Base-by-base conservation (phyloP, 2,797 vertebrate species). In the Mormyrus proboscirostris region DNA sequence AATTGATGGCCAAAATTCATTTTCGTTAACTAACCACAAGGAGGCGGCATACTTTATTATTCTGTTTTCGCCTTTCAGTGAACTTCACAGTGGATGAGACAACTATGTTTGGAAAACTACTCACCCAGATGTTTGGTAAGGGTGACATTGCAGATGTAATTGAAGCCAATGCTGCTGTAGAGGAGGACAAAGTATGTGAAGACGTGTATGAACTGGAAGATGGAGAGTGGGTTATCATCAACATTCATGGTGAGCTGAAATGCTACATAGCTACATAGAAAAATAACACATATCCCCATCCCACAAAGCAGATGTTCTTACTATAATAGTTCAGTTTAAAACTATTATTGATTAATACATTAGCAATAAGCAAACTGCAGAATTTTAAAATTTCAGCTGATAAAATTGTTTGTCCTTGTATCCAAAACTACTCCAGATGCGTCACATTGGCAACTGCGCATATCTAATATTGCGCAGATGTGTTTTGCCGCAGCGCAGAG, bases 201-300 rank as follows among this genome's bases (percentile, higher is more conserved):
- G 89, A 89, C 33, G 83, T 89, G 83, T 55, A 69, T 7, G 89
- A 89, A 22, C 92, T 90, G 90, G 96, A 96, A 88, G 96, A 96
- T n/a, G 96, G 94, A 88, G 95, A 92, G 38, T 97, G 96, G 96
- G 91, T 97, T 87, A 91, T 97, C 22, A 93, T 97, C 41, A 92
- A 93, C 14, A 89, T 96, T 12, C 92, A 95, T 88, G 95, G 96
- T 96, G 76, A 94, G 92, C 84, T 2, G 14, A 57, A 38, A 86
- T 1, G 0, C 83, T 85, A n/a, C n/a, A n/a, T n/a, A n/a, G 47
- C 49, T 50, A n/a, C 29, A 51, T 51, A 33, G 82, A 51, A n/a
- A 22, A 51, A 12, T 12, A 1, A 49, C 3, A 16, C 14, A 25
- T 14, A 50, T 50, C 47, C 22, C 9, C 47, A 53, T 25, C 12